Base-by-base conservation (phyloP, 2,797 vertebrate species). In the Alosa sapidissima region DNA sequence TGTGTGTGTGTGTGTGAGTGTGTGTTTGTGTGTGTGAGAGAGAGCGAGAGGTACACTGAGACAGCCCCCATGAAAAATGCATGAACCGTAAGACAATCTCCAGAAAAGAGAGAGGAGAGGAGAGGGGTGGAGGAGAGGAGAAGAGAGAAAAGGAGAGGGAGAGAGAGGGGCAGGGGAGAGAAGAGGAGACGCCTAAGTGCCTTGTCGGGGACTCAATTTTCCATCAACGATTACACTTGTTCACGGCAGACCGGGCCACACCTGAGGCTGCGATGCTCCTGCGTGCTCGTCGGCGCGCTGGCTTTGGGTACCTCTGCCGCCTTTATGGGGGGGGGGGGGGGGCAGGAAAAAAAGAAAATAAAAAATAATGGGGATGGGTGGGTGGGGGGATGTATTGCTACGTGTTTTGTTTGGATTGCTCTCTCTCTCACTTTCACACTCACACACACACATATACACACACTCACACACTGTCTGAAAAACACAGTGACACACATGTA, bases 11-110 rank as follows among this genome's bases (percentile, higher is more conserved):
- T 54, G 3, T 54, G 52, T 54, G 16, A 8, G 16, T 21, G 54
- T 55, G 54, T 55, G 16, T 55, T 6, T 60, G 21, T 60, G 58
- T 60, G 21, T 75, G 36, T 16, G 28, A 36, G 65, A 5, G 19
- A 33, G 60, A 16, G 62, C n/a, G 49, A 81, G 83, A 83, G 41
- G 52, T 84, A 86, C 33, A 86, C 81, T 87, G 86, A 87, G 75
- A 82, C 82, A 84, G 75, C 41, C 24, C 54, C 47, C 24, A 87
- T 89, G 84, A 86, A 87, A 86, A 84, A 89, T 87, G 78, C 60
- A 89, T 82, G 83, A 86, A 47, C 83, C 33, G 52, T 81, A 84
- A 87, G 85, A 81, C 52, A 86, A 87, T 89, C 75, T 52, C 75
- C 85, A 52, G 48, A 51, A 78, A 55, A 68, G 49, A 48, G 62